Base-by-base conservation (phyloP, 2,888 invertebrate genomes). In the Malthinus seriepunctatus region DNA sequence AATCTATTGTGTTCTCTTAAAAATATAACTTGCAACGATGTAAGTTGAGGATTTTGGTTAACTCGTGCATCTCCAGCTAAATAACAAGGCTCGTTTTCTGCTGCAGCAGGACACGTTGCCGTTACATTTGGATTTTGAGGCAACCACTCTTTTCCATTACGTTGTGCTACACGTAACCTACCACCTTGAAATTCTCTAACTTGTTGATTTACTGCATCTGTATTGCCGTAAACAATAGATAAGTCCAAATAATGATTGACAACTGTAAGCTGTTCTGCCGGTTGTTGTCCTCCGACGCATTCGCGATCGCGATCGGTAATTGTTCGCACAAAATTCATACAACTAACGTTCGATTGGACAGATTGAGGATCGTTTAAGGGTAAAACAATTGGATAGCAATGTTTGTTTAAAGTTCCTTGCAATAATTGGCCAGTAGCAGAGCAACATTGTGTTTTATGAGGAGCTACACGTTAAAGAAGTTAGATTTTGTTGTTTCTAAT, bases 161-260 rank as follows among this genome's bases (percentile, higher is more conserved):
- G 83, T n/a, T 80, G 71, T 35, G 85, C 76, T 8, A 87, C 82
- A 0, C 86, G 85, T 69, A 92, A 77, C 10, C 87, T 82, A 0
- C 94, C 94, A 0, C 88, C 88, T 38, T 80, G 79, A 69, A 85
- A 84, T 7, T 87, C 83, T 6, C 94, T 82, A 12, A 93, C 79
- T 15, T 84, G 84, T 7, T 82, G 80, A 10, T 88, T 86, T 62
- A 88, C 86, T 34, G 83, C 79, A 9, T 83, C 82, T 2, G 83
- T 87, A 61, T 87, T 91, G 1, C 94, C 94, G 71, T 94, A 95
- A 1, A 93, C 88, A 32, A 90, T 76, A 0, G 93, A 93, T 3
- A 89, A 80, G 72, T 94, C 93, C 81, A 93, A 78, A 74, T 79
- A 91, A 8, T 88, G 86, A 32, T 90, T 89, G 0, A 90, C 88